These are phyloP conservation scores for Conistra vaccinii DNA, from an alignment of 2,888 invertebrate species.

Conservation along the genomic window DNA sequence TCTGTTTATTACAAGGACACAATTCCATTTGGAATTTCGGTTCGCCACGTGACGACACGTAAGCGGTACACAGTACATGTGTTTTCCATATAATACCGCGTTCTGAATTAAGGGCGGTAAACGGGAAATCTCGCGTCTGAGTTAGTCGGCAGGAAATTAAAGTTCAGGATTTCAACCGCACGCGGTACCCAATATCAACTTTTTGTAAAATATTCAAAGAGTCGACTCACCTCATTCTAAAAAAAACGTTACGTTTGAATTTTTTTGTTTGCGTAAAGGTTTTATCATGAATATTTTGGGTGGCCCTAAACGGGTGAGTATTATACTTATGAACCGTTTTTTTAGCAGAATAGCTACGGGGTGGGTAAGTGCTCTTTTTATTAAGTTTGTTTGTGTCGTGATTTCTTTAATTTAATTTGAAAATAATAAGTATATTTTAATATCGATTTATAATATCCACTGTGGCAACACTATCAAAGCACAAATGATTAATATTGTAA, in stretches of 20 bases:
- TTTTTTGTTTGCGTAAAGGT: slow-evolving; percentile 16
- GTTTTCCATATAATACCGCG: slow-evolving; percentile 23
- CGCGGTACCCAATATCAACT: slow-evolving; percentile 47
- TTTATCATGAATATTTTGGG: slow-evolving; percentile 26
- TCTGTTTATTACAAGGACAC: slow-evolving; percentile 14
- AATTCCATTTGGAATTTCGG: slow-evolving; percentile 42
- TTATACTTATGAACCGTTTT: slow-evolving; percentile 10
- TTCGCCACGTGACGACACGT: slow-evolving; percentile 19
- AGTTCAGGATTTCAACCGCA: slow-evolving; percentile 70
- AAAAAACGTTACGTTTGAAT: slow-evolving; percentile 24
- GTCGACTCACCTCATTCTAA: slow-evolving; percentile 10
- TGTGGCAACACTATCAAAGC: too few relatives aligned
- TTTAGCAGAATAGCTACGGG: background rate
- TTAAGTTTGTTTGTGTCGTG: too few relatives aligned
- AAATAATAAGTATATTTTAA: too few relatives aligned
- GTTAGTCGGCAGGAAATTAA: slow-evolving; percentile 74
- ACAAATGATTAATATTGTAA: too few relatives aligned
- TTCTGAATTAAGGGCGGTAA: slow-evolving; percentile 28
- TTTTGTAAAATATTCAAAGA: slow-evolving; percentile 58
- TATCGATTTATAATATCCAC: too few relatives aligned
- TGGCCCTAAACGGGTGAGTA: slow-evolving; percentile 1
- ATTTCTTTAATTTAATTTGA: too few relatives aligned
- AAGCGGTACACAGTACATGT: slow-evolving; percentile 24
- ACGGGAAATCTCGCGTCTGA: slow-evolving; percentile 62
- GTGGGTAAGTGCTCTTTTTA: background rate